Base-by-base conservation (phyloP, 1,140 invertebrate species). In the Penaeus vannamei region DNA sequence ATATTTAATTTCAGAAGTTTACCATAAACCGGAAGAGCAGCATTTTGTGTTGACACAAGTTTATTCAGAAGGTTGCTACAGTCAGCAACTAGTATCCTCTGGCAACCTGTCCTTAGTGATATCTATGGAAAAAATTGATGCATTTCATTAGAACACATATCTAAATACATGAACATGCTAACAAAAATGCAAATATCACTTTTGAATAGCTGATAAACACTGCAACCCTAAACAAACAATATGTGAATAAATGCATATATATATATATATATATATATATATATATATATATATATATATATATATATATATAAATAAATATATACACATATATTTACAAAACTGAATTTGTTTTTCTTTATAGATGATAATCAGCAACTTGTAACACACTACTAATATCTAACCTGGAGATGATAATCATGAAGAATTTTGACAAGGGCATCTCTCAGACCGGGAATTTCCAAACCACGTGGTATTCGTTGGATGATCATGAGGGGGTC, bases 401-500 rank as follows among this genome's bases (percentile, higher is more conserved):
- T 46, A 17, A 89, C 87, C 87, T 89, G 87, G 23, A 89, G 29
- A 64, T 89, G 82, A 29, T 89, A 89, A 46, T 90, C 90, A 32
- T 91, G 88, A 46, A 91, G 86, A 42, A 91, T 91, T 64, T 90
- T 91, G 32, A 83, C 82, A 26, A 91, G 77, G 10, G 90, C 83
- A 32, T 85, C 88, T 62, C 89, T 85, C 2, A 91, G 85, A 20
- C 90, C 90, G 26, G 90, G 90, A 26, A 91, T 88, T 32, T 91
- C 88, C 77, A 91, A 53, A 19, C 85, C 86, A 1, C 62, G 76
- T 1, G 88, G 90, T 23, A 91, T 91, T 20, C 85, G 84, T 95
- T 92, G 87, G 94, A 94, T 91, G 86, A 92, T 91, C 90, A 92
- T 85, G 53, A 90, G 72, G 23, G 89, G 88, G 61, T 90, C 90